Percentiles rank a stretch among this genome's conserved stretches.
phyloP scores from a whole-genome alignment of 2,113 vertebrate species.

The Tetrax tetrax region DNA sequence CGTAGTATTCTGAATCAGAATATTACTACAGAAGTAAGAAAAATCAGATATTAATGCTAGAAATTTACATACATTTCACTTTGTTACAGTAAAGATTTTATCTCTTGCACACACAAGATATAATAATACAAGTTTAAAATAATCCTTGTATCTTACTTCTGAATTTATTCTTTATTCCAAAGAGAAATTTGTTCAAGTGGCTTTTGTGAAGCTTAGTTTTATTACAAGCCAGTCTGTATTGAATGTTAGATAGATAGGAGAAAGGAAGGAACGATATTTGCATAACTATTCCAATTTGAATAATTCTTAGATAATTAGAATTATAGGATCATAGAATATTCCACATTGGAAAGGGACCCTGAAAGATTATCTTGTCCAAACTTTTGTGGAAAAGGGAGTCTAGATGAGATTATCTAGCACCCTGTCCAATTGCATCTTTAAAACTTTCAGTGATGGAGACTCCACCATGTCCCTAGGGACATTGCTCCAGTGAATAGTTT shows the following conservation, averaged over 20 bases:
- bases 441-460: not conserved
- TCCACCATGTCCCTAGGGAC: not conserved
- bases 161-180: not conserved
- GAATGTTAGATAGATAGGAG: not conserved
- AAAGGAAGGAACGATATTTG: not conserved
- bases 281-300: not conserved
- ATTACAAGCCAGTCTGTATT: not conserved
- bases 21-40: not conserved
- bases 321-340: not conserved
- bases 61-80: not conserved
- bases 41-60: not conserved
- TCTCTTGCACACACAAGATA: not conserved
- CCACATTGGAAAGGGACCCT: not conserved
- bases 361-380: too few species aligned
- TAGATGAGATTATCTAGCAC: too few species aligned
- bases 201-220: not conserved
- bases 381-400: too few species aligned
- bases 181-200: not conserved
- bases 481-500: not conserved
- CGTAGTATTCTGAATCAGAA: not conserved
- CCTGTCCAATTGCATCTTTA: not conserved
- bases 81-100: not conserved
- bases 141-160: not conserved
- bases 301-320: not conserved
- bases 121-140: not conserved